phyloP scores from a whole-genome alignment of 2,113 vertebrate species.

The Scalopus aquaticus region DNA sequence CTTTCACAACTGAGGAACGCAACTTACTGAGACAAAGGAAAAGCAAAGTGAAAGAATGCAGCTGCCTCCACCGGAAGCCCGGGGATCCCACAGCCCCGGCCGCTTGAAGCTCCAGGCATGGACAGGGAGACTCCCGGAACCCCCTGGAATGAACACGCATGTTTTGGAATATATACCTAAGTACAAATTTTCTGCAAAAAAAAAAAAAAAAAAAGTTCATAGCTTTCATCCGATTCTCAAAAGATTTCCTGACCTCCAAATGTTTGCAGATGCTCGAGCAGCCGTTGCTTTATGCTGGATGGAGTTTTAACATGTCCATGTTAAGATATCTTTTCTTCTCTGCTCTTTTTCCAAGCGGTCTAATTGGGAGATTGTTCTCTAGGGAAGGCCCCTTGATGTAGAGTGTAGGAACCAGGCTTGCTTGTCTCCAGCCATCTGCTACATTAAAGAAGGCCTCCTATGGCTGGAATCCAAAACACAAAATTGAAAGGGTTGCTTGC shows the following conservation, averaged over 20 bases:
- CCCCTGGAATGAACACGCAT: not conserved
- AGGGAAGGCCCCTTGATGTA: constrained; percentile 54
- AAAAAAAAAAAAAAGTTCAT: not conserved
- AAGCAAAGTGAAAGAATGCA: not conserved
- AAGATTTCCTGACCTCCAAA: constrained; percentile 13
- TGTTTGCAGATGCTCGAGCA: constrained; percentile 41
- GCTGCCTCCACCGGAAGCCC: not conserved
- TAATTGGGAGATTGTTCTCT: constrained; percentile 66
- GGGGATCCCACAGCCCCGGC: not conserved
- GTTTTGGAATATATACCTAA: not conserved
- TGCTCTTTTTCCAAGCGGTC: constrained; percentile 20
- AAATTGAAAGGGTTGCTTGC: constrained; percentile 78
- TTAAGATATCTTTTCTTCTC: constrained; percentile 51
- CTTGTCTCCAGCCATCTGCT: constrained; percentile 76
- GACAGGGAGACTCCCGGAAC: not conserved
- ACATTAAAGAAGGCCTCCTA: constrained; percentile 76
- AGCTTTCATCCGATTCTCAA: constrained; percentile 26
- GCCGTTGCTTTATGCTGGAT: not conserved
- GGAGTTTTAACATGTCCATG: constrained; percentile 25
- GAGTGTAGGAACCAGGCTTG: constrained; percentile 55
- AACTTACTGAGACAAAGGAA: not conserved
- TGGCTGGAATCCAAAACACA: constrained; percentile 77
- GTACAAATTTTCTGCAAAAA: not conserved
- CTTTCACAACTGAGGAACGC: constrained; percentile 35
- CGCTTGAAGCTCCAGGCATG: not conserved